These are phyloP conservation scores for Gracilinanus agilis DNA, from an alignment of 2,113 vertebrate species.

Conservation along the genomic window DNA sequence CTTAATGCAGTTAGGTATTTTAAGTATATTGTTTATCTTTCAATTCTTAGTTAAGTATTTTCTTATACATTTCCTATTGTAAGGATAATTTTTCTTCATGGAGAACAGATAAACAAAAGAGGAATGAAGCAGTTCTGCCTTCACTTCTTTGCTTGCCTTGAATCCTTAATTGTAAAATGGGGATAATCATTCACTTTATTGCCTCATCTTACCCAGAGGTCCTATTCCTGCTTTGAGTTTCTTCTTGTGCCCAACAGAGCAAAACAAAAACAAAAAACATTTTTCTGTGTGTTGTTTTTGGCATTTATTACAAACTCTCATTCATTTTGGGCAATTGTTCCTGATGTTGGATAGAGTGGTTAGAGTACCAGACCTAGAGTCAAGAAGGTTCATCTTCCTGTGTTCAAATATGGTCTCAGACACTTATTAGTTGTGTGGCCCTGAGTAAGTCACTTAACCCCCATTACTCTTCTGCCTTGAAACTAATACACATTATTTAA, in stretches of 20 bases:
- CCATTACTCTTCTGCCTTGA: too few species aligned
- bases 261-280: too few species aligned
- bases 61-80: not conserved
- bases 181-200: not conserved
- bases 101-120: not conserved
- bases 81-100: not conserved
- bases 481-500: too few species aligned
- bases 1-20: not conserved
- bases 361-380: too few species aligned
- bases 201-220: not conserved
- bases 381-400: too few species aligned
- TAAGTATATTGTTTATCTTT: not conserved
- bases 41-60: not conserved
- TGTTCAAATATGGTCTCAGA: too few species aligned
- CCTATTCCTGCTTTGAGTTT: not conserved
- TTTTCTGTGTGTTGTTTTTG: too few species aligned
- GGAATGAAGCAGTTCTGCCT: not conserved
- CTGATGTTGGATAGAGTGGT: not conserved
- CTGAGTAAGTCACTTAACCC: too few species aligned
- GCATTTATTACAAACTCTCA: not conserved
- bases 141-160: not conserved
- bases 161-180: too few species aligned
- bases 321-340: not conserved
- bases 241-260: not conserved
- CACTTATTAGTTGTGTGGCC: too few species aligned